phyloP scores from a whole-genome alignment of 2,888 invertebrate genomes.

The Troides oblongomaculatus region DNA sequence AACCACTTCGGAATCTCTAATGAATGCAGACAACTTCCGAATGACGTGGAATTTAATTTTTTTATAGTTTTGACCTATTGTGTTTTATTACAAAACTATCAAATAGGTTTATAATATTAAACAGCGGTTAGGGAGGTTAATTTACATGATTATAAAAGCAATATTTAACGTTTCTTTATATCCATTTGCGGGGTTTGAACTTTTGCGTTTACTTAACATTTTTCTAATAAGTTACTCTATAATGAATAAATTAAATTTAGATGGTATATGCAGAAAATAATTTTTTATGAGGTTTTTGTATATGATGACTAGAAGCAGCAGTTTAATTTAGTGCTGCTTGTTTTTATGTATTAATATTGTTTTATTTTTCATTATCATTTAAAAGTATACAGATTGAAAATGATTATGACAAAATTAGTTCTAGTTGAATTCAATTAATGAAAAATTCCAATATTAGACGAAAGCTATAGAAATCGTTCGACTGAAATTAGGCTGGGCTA shows the following conservation, averaged over 20 bases:
- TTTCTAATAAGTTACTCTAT: no score
- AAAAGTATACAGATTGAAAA: background rate
- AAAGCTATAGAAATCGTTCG: slow-evolving; percentile 35
- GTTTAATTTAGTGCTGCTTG: no score
- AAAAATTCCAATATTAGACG: slow-evolving; percentile 7
- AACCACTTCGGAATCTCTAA: slow-evolving; percentile 18
- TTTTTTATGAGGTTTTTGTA: no score
- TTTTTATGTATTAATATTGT: no score
- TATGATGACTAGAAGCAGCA: no score
- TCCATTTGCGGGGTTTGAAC: no score
- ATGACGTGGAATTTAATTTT: background rate
- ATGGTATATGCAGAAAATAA: no score
- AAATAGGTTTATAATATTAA: background rate
- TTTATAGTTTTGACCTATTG: background rate
- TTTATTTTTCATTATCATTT: background rate
- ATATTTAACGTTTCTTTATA: no score
- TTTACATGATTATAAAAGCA: no score
- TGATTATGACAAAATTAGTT: background rate
- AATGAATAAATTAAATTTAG: no score
- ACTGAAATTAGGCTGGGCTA: slow-evolving; percentile 46
- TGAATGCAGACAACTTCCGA: slow-evolving; percentile 1
- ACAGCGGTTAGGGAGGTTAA: no score
- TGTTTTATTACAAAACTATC: background rate
- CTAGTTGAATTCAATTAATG: slow-evolving; percentile 20
- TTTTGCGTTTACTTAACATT: no score